A percentile compares a stretch with the other conserved stretches of the same genome.
These are phyloP conservation scores for Erebia aethiops DNA, from an alignment of 2,888 invertebrate genomes.

Conservation along the genomic window DNA sequence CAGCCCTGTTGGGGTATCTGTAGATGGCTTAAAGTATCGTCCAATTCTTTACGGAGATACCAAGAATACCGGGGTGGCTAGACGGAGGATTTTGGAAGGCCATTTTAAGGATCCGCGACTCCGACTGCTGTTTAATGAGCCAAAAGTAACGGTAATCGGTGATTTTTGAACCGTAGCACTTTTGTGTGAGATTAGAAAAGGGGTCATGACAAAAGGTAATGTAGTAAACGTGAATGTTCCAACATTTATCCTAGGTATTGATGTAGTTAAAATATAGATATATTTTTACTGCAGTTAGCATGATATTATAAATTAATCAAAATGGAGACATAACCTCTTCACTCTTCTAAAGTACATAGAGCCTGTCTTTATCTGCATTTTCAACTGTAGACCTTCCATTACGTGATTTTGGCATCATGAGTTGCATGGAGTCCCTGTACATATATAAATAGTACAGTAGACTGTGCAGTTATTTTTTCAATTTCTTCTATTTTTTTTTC, in stretches of 20 bases:
- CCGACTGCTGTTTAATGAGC: conserved; percentile 20
- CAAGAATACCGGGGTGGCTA: conserved; percentile 49
- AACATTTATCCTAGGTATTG: conserved; percentile 4
- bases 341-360: too few species aligned
- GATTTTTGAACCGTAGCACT: conserved; percentile 14
- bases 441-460: too few species aligned
- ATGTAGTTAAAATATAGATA: neutral
- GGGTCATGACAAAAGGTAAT: conserved; percentile 13
- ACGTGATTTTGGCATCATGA: too few species aligned
- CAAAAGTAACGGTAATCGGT: conserved; percentile 22
- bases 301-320: neutral
- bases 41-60: conserved; percentile 68
- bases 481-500: too few species aligned
- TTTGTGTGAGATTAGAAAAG: conserved; percentile 14
- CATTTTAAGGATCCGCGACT: conserved; percentile 15
- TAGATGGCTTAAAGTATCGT: conserved; percentile 45
- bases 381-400: too few species aligned
- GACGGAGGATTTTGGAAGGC: conserved; percentile 31
- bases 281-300: neutral
- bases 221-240: conserved; percentile 1
- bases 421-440: too few species aligned
- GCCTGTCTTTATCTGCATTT: too few species aligned
- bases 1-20: neutral
- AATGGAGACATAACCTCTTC: too few species aligned
- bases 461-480: too few species aligned